Evolutionary conservation across 2,888 invertebrate species (phyloP), one percentile per base, ranked within the genome.

Genomic region (Drosophila yooni): DNA sequence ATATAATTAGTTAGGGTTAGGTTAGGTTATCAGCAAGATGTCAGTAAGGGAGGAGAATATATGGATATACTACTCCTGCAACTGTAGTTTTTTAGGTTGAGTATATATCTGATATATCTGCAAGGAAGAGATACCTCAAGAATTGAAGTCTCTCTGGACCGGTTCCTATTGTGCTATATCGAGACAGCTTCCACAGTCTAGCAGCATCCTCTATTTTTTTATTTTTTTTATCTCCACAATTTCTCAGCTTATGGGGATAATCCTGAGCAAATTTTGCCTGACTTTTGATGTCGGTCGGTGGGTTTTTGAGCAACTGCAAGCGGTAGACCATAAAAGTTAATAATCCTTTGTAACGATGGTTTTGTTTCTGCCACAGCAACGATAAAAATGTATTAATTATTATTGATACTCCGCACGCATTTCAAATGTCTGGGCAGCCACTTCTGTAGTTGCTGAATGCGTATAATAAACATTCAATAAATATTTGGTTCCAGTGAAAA

Each of bases 331-430:
- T 80, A 57, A 71, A 84, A 84, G 58, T 78, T 56, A 74, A 86
- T 74, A 83, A 81, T 76, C 76, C 74, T 72, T 83, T 65, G 29
- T 46, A 33, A 52, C 64, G n/a, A 38, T 57, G 34, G 66, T 59
- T 60, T 18, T 38, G 46, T 56, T 70, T 38, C 59, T 48, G 46
- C 15, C 21, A 15, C 31, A 57, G 43, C 60, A 56, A 66, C 74
- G 43, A 78, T 87, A 81, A 89, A 87, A 79, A 64, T 70, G 63
- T 75, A 68, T 82, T 89, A 82, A 89, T 86, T 88, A 74, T 82
- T 84, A 86, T 86, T 84, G 72, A 67, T 82, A 82, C 76, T 82
- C 75, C 52, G 54, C 82, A 84, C 85, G 86, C 89, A 86, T 65
- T 61, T 67, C 53, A 70, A 74, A 67, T 60, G 58, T 62, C 40